phyloP scores from a whole-genome alignment of 2,888 invertebrate genomes.

The Pogonocherus hispidulus region DNA sequence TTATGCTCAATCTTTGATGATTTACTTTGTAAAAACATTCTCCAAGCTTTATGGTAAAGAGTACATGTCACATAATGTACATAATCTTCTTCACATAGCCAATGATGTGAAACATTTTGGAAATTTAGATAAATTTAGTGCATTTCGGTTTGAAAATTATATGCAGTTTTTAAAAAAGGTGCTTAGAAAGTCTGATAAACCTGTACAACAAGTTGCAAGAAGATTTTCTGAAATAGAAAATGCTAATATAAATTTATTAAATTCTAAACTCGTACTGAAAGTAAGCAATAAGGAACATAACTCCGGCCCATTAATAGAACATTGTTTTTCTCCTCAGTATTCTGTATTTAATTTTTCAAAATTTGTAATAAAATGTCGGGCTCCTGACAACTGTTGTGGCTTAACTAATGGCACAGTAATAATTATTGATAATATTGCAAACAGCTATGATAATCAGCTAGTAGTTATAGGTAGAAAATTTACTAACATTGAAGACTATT shows the following conservation, averaged over 20 bases:
- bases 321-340: background rate
- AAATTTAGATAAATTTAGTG: slow-evolving; percentile 14
- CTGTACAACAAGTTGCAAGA: background rate
- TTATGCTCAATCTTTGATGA: background rate
- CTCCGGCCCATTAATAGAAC: background rate
- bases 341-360: slow-evolving; percentile 25
- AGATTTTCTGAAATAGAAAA: background rate
- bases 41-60: background rate
- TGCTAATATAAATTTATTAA: background rate
- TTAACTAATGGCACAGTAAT: slow-evolving; percentile 7
- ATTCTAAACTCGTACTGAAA: background rate
- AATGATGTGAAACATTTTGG: slow-evolving; percentile 17
- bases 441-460: background rate
- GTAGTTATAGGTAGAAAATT: background rate
- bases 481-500: slow-evolving; percentile 1
- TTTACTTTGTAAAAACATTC: background rate
- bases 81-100: slow-evolving; percentile 6
- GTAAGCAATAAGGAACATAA: background rate
- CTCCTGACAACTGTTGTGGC: slow-evolving; percentile 13
- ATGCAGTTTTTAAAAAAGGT: background rate
- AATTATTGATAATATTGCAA: slow-evolving; percentile 5
- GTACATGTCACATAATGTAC: background rate
- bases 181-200: background rate
- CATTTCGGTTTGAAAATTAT: slow-evolving; percentile 8
- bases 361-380: background rate